Conservation (phyloP, 2,888 invertebrate genomes). For the Drosophila fulvimacula region DNA sequence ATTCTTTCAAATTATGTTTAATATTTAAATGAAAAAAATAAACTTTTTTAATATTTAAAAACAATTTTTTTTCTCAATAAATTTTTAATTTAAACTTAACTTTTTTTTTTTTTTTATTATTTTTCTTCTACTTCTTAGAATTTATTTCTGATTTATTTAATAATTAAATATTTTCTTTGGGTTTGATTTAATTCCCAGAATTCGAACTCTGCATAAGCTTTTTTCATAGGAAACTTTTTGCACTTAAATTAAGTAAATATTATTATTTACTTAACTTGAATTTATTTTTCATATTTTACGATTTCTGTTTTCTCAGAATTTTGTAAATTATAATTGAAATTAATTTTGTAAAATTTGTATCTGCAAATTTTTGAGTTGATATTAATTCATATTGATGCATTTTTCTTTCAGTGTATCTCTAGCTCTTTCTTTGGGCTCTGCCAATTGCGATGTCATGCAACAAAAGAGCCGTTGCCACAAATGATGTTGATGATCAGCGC, state of each 20-base stretch:
- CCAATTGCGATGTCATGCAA: constrained; percentile 80
- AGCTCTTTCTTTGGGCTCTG: constrained; percentile 33
- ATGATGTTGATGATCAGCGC: constrained; percentile 41
- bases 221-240: neutral
- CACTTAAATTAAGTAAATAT: neutral
- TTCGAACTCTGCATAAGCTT: neutral
- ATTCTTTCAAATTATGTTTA: too few relatives aligned
- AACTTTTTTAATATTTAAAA: too few relatives aligned
- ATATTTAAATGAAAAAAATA: too few relatives aligned
- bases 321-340: neutral
- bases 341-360: neutral
- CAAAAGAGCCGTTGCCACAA: constrained; percentile 71
- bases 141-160: neutral
- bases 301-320: neutral
- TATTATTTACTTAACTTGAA: neutral
- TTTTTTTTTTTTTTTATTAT: too few relatives aligned
- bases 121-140: too few relatives aligned
- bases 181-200: neutral
- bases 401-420: constrained; percentile 8
- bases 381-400: too few relatives aligned
- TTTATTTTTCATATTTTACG: neutral
- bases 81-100: too few relatives aligned
- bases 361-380: neutral
- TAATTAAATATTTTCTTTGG: neutral
- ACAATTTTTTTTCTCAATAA: too few relatives aligned